Evolutionary conservation across 1,140 invertebrate genomes (phyloP).

Genomic region (Lepidurus packardi): DNA sequence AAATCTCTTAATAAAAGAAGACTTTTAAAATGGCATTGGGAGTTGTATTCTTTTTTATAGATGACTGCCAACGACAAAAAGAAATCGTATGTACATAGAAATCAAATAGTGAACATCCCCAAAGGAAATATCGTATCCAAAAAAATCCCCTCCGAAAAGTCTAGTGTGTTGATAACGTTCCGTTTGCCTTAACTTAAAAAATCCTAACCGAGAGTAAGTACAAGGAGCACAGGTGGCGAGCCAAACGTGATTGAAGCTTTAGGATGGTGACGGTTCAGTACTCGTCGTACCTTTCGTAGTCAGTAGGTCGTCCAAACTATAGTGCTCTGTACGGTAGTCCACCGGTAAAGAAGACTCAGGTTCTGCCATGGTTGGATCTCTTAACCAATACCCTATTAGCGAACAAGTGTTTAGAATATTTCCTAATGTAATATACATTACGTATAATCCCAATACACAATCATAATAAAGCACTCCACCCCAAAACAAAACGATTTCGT

Average conservation of each 20-base stretch:
- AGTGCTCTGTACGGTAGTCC: slow-evolving; percentile 32
- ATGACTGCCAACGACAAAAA: slow-evolving; percentile 9
- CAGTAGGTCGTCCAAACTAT: slow-evolving; percentile 33
- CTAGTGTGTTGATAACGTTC: slow-evolving; percentile 25
- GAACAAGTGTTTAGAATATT: background rate
- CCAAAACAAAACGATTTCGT: no score
- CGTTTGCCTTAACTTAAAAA: background rate
- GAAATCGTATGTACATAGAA: background rate
- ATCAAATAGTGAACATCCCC: background rate
- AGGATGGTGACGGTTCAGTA: background rate
- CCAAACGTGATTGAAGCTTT: background rate
- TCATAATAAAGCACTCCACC: no score
- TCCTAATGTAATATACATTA: background rate
- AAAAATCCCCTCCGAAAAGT: background rate
- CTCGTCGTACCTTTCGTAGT: background rate
- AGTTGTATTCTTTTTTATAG: slow-evolving; percentile 14
- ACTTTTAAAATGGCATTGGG: background rate
- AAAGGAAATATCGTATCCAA: background rate
- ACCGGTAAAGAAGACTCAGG: slow-evolving; percentile 15
- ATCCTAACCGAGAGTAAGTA: background rate
- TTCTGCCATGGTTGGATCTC: slow-evolving; percentile 28
- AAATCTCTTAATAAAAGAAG: background rate
- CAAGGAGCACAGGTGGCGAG: background rate
- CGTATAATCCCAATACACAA: background rate
- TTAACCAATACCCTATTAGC: slow-evolving; percentile 29